A percentile compares a stretch with the other conserved stretches of the same genome.
phyloP scores from a whole-genome alignment of 1,140 invertebrate species.

The Drosophila grimshawi region DNA sequence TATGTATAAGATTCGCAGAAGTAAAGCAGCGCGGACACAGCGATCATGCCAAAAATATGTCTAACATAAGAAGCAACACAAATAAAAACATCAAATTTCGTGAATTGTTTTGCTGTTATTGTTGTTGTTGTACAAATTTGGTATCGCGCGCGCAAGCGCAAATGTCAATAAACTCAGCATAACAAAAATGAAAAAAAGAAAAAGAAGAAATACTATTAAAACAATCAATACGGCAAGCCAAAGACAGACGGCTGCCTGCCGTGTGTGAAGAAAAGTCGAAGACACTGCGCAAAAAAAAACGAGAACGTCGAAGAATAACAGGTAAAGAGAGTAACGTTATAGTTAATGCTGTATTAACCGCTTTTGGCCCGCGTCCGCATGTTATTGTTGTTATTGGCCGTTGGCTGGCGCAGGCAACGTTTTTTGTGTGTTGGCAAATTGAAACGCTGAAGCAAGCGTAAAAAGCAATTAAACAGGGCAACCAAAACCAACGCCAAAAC shows the following conservation, averaged over 20 bases:
- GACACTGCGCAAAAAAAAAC: constrained; percentile 18
- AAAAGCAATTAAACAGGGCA: constrained; percentile 29
- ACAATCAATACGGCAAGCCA: constrained; percentile 60
- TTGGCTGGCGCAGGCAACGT: constrained; percentile 3
- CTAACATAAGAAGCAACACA: constrained; percentile 18
- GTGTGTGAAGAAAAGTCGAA: constrained; percentile 51
- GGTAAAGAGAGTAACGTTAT: constrained; percentile 47
- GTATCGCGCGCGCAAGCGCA: constrained; percentile 40
- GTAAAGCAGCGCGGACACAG: no score
- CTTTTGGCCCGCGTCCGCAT: constrained; percentile 31
- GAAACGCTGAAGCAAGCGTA: constrained; percentile 47
- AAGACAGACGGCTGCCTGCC: background rate
- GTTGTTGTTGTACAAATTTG: background rate
- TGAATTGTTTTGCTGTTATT: constrained; percentile 7
- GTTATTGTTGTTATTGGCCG: background rate
- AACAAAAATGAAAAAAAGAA: constrained; percentile 23
- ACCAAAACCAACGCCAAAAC: no score
- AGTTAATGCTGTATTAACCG: constrained; percentile 40
- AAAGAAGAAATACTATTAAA: constrained; percentile 49
- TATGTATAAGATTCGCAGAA: constrained; percentile 32
- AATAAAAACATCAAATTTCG: background rate
- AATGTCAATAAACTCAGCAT: constrained; percentile 78
- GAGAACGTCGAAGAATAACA: constrained; percentile 2
- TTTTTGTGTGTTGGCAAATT: constrained; percentile 29
- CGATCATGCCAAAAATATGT: constrained; percentile 43